Base-by-base conservation (phyloP, 53 echinoderm and acorn worm species). In the Henricia sp. region DNA sequence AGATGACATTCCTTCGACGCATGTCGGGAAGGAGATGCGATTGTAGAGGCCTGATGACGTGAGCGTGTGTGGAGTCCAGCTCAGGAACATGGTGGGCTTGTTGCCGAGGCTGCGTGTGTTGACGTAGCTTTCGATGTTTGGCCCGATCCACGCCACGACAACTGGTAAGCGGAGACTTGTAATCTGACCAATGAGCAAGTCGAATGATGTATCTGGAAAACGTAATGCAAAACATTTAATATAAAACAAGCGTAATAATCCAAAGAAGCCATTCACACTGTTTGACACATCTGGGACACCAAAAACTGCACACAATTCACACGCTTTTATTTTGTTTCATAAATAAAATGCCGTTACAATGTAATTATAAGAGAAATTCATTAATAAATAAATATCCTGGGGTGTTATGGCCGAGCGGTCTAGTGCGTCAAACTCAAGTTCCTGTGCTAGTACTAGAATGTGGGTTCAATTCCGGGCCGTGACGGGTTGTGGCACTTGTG, bases 91-190 rank as follows among this genome's bases (percentile, higher is more conserved):
- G 16, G 91, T 67, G 6, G 82, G 93, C 56, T 87, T 88, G 20
- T 82, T 37, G 44, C 30, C 77, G 67, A 82, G 82, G 21, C 68
- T 54, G 5, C 91, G 53, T 36, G 86, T 46, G 26, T 32, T 68
- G 82, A 96, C 70, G 41, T 89, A 78, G 70, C 50, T 35, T 27
- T 89, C 71, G 6, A 91, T 72, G 58, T 91, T 74, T 0, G 96
- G 93, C 33, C 96, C 96, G 40, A 96, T 91, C 96, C 96, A 96
- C 34, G 88, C 93, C 19, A 96, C 89, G 3, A 84, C 67, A 33
- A 96, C 93, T 29, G 82, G 87, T 24, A 96, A 85, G 8, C 67
- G 66, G 2, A 96, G 89, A 26, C 74, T 77, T 21, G 46, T 25
- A 32, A 96, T 93, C 72, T 96, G 96, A 64, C 87, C 88, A 25